Percentiles rank a stretch among this genome's conserved stretches.
Evolutionary conservation across 1,140 invertebrate species (phyloP).

Genomic region (Neuroterus valhalla): DNA sequence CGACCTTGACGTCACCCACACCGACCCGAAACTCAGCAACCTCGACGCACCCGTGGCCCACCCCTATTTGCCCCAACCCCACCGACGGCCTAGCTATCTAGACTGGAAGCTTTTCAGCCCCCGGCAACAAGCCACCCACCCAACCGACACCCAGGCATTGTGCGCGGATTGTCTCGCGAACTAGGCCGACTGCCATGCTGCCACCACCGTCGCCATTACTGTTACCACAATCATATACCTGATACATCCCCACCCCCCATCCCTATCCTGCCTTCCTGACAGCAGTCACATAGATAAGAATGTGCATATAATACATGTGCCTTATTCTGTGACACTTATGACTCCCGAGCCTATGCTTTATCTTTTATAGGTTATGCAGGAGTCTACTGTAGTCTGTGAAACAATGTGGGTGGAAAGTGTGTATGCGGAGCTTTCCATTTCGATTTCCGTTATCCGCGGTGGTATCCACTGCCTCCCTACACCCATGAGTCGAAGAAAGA

Average conservation of each 20-base stretch:
- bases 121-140: conserved; percentile 37
- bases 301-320: neutral
- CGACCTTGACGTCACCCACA: conserved; percentile 56
- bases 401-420: neutral
- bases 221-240: conserved; percentile 48
- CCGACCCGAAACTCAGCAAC: conserved; percentile 44
- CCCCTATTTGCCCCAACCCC: conserved; percentile 37
- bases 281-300: conserved; percentile 44
- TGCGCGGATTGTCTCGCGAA: conserved; percentile 54
- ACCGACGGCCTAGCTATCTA: conserved; percentile 7
- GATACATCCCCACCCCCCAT: neutral
- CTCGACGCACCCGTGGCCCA: conserved; percentile 29
- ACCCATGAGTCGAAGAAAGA: no score
- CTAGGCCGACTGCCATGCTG: conserved; percentile 46
- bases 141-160: conserved; percentile 40
- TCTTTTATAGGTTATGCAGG: no score
- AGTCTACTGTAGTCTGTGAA: neutral
- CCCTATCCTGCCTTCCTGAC: neutral
- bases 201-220: conserved; percentile 36
- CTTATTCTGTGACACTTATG: neutral
- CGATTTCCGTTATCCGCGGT: neutral
- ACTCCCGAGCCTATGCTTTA: neutral
- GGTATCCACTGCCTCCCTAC: neutral
- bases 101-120: conserved; percentile 41
- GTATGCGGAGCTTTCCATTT: conserved; percentile 1